Base-by-base conservation (phyloP, 2,797 vertebrate genomes). In the Sphenopsis melanotis region DNA sequence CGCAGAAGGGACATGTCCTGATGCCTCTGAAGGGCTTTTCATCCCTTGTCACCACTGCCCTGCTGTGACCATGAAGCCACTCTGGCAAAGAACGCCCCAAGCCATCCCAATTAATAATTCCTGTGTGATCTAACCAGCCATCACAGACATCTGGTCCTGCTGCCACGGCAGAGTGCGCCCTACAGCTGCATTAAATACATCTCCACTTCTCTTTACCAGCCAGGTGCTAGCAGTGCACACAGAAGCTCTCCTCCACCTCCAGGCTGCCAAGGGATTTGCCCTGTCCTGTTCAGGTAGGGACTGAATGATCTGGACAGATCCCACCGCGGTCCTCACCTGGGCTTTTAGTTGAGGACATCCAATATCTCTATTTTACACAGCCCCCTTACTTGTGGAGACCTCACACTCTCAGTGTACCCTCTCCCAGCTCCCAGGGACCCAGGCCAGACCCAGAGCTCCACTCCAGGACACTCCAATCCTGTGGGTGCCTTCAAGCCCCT, bases 141-240 rank as follows among this genome's bases (percentile, higher is more conserved):
- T 32, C 91, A 64, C 52, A 91, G 85, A 74, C 95, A 95, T 53
- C 94, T 93, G 94, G 18, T 87, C 74, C 47, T 11, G 3, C 75
- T 32, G 8, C 80, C 68, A 79, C 70, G 27, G 69, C 94, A 72
- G 44, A 7, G 18, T 14, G 84, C 17, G 27, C 82, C 74, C 82
- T 30, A 66, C 68, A 89, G 83, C 87, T 90, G 91, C 49, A 42
- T 50, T 70, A 87, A 93, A 64, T 15, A 88, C 70, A 80, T 8
- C 63, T 89, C 85, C 11, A 1, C 56, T 30, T 20, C 41, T 64
- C 52, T n/a, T 55, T 3, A 74, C 0, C 1, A 83, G 63, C 52
- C 76, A 56, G 57, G 24, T 56, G 55, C 29, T 23, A 72, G 84
- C 42, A 34, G 32, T 1, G 46, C 64, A 46, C 14, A 49, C 36